Percentiles rank a stretch among this genome's conserved stretches.
Evolutionary conservation across 2,888 invertebrate genomes (phyloP).

Genomic region (Pyrocoelia pectoralis): DNA sequence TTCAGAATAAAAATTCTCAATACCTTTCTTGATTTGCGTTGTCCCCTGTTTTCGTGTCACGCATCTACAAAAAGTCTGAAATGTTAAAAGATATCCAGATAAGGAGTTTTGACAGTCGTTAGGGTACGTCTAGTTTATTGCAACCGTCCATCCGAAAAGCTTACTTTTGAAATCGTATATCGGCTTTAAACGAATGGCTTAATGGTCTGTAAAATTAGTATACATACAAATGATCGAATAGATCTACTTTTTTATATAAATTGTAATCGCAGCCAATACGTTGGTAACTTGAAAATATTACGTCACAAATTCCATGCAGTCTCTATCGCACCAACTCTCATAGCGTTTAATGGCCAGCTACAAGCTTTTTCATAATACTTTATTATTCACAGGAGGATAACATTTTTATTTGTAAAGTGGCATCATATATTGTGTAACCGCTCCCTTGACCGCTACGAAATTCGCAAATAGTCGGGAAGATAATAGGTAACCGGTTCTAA

Average conservation of each 20-base stretch:
- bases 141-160: constrained; percentile 6
- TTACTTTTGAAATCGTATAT: constrained; percentile 15
- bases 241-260: constrained; percentile 1
- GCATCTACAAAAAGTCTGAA: constrained; percentile 26
- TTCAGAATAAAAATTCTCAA: constrained; percentile 3
- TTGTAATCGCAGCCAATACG: background rate
- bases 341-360: constrained; percentile 19
- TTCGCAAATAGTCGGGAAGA: constrained; percentile 50
- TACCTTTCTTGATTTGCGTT: constrained; percentile 14
- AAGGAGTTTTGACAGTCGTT: constrained; percentile 23
- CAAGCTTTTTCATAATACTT: constrained; percentile 55
- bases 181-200: constrained; percentile 19
- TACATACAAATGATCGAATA: constrained; percentile 16
- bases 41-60: constrained; percentile 22
- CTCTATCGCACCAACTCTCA: background rate
- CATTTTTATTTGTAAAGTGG: constrained; percentile 56
- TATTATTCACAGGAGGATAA: constrained; percentile 54
- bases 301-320: background rate
- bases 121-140: constrained; percentile 16
- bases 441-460: constrained; percentile 47
- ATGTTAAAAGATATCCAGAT: constrained; percentile 17
- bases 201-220: constrained; percentile 24
- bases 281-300: background rate
- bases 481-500: constrained; percentile 43
- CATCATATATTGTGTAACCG: constrained; percentile 52